Base-by-base conservation (phyloP, 1,140 invertebrate genomes). In the Lucilia sericata region DNA sequence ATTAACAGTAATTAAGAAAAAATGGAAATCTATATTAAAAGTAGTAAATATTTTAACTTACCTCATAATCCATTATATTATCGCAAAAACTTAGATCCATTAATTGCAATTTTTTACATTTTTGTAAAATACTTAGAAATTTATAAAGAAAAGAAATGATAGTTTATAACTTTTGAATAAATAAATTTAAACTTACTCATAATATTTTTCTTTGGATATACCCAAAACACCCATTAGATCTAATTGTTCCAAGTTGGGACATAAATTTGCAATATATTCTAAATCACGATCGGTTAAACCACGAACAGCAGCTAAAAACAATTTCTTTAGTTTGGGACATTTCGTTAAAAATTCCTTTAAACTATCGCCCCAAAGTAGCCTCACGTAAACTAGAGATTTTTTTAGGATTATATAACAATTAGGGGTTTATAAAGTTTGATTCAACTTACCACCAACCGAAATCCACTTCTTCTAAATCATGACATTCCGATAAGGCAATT, bases 71-170 rank as follows among this genome's bases (percentile, higher is more conserved):
- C 84, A 93, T 93, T 81, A 97, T 95, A 84, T 94, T 94, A 86
- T 96, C 94, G 89, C 96, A 98, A 91, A 97, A 98, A 85, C 96
- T 97, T 17, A 98, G 92, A 89, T 98, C 97, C 70, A 98, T 92
- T 86, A 98, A 92, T 86, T 93, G 92, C 21, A 98, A 89, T 83
- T 96, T 93, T n/a, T 90, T 90, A 87, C 94, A 95, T 84, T 93
- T 92, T 12, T 92, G 89, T 76, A 96, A 88, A 85, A 95, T 93
- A 83, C 94, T 95, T 30, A 30, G 83, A 86, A 85, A 84, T 70
- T 55, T 9, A 36, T 36, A 19, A 78, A 65, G 83, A 60, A 74
- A 84, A 70, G 60, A 96, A 88, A 85, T 3, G 1, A 95, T 93
- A 83, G 94, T 95, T 89, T 13, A 82, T 42, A 42, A 10, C 5